Base-by-base conservation (phyloP, 2,888 invertebrate genomes). In the Serripes groenlandicus region DNA sequence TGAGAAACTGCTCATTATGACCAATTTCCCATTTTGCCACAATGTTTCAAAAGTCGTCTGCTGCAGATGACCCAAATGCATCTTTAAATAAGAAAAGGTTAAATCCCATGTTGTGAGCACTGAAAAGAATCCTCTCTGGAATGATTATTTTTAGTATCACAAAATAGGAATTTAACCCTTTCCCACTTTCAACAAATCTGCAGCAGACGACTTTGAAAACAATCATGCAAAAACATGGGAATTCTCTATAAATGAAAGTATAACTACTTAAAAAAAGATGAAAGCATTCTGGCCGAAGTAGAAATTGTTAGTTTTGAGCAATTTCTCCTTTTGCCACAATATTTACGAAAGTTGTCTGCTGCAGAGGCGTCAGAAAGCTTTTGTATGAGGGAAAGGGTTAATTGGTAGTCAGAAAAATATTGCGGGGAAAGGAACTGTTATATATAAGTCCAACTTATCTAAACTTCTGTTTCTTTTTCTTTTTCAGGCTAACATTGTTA, bases 401-500 rank as follows among this genome's bases (percentile, higher is more conserved):
- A 42, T 49, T 11, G 42, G 7, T 42, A 42, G 7, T 15, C 7
- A 42, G 42, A 42, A 15, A 42, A 42, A 42, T 42, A 42, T 42
- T 42, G 42, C 42, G 15, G 42, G 15, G 42, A 7, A 42, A 15
- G 42, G 7, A 42, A 42, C 42, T 15, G 15, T 42, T 42, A 42
- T n/a, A n/a, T n/a, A n/a, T n/a, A n/a, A n/a, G n/a, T n/a, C n/a
- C n/a, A 15, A 42, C 42, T 11, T 42, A 15, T 42, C 42, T 42
- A 15, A 42, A 42, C 7, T 42, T 42, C 9, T 42, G 42, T 42
- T 42, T 7, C 15, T 42, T 42, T n/a, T n/a, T n/a, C n/a, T n/a
- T 56, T 66, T 66, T 21, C 75, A 86, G 86, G 78, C 81, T 4
- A 83, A 81, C 35, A 76, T 86, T 28, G 78, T 86, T 23, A 83